Base-by-base conservation (phyloP, 2,797 vertebrate genomes). In the Eremophila alpestris region DNA sequence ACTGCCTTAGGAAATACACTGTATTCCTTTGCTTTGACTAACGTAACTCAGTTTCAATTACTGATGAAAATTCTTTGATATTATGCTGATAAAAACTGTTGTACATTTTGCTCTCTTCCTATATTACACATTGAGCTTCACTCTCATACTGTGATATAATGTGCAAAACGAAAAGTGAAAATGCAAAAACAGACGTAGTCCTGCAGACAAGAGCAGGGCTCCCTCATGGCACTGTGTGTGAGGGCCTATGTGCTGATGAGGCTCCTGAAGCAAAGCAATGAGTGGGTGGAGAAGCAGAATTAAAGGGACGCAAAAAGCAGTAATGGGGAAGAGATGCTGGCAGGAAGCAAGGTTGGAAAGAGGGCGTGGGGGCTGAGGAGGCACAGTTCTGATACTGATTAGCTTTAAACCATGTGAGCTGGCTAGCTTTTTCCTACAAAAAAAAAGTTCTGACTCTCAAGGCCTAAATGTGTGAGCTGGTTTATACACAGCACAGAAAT, bases 21-120 rank as follows among this genome's bases (percentile, higher is more conserved):
- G 9, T 79, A 59, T 91, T 79, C 45, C 48, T 90, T 88, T 86
- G 59, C 89, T 96, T 86, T 83, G 55, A 86, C 48, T 69, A 38
- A 38, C 27, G n/a, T 70, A 86, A 79, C 40, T 96, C 79, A 51
- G 22, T 87, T 95, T 90, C 85, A 96, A 64, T 94, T 96, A 58
- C 70, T 56, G 55, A 60, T 51, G 83, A 75, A 83, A 92, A 86
- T 67, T 67, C 70, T 91, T 91, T 87, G 77, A 43, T 83, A 76
- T 22, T 78, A 20, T 20, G 27, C 34, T 76, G 74, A 78, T 93
- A 93, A 91, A 76, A 94, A 85, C 12, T 5, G 0, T 38, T 67
- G 75, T 17, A 24, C 45, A 13, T 55, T 83, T 95, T 75, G 21
- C 63, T 78, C 10, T 2, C 27, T 83, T 63, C 27, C 29, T 36